Base-by-base conservation (phyloP, 2,797 vertebrate genomes). In the Heteromormyrus szaboi region DNA sequence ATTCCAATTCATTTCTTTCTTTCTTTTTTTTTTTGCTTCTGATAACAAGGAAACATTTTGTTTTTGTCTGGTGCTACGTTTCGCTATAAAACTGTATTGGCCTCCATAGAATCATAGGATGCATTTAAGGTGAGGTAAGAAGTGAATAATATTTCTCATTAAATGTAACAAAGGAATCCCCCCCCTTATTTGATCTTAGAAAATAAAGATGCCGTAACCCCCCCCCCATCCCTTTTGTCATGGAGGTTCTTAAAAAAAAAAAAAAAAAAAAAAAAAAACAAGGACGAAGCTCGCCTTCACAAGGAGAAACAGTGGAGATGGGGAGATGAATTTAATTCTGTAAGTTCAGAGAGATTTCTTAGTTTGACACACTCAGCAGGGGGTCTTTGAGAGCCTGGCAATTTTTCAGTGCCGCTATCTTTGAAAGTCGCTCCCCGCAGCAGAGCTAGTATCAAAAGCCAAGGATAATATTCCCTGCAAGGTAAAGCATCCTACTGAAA, bases 401-500 rank as follows among this genome's bases (percentile, higher is more conserved):
- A 94, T 96, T 95, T 97, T 97, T 97, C 96, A 95, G 96, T 95
- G 94, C 95, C 95, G 92, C 92, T 93, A 94, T 96, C 98, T 99
- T 99, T 99, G 98, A 99, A 98, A 97, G 95, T 97, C 96, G 95
- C 95, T 96, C 96, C 97, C 97, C 95, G 95, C 96, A 99, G 97
- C 97, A 94, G 96, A 96, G 96, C 96, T 95, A 96, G 96, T 98
- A 97, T 98, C 96, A 97, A 98, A 98, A 97, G 96, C 96, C 96
- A 96, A 96, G 96, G 96, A 97, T 97, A 97, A 98, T 96, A 96
- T 96, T 96, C 96, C 96, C 96, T 95, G 95, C 96, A 97, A 96
- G 95, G 95, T 96, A 96, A 96, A 95, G 96, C 96, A 96, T 95
- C 96, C 94, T 95, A 96, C 95, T 96, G 95, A 97, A 91, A 96